Evolutionary conservation across 1,140 invertebrate species (phyloP), one percentile per base, ranked within the genome.

Genomic region (Papilio machaon): DNA sequence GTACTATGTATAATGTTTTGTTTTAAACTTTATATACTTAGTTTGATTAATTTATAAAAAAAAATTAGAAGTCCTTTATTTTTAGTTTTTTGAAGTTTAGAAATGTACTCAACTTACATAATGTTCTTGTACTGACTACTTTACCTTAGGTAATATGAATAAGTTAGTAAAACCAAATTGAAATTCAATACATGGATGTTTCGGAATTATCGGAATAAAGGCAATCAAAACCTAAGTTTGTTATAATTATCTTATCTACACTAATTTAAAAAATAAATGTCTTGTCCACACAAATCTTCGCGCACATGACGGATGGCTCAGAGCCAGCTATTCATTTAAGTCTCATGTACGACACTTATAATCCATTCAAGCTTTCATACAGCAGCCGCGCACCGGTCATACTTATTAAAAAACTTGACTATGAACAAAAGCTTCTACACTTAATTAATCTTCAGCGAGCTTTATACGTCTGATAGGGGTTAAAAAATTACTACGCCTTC

Each of bases 271-370:
- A 73, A 73, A 75, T 54, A 19, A 10, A 23, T 23, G 58, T 58
- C 47, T 49, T 81, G 79, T 90, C 88, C 85, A 83, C 46, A 80
- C 2, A 82, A 85, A 76, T 75, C 81, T 81, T 43, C 58, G 80
- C 52, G 15, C 35, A 77, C 47, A 91, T 89, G 90, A 93, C 90
- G 88, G 91, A 93, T 93, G 80, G 88, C 82, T 76, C 76, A 54
- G 83, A 52, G 77, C 82, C 43, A 82, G 87, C 86, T 85, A 93
- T 93, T 89, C 90, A 87, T 93, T 93, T 90, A 89, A 85, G 88
- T 90, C 88, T 87, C 86, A 87, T 90, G 87, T 90, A 92, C 88
- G 90, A 88, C 88, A 90, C 86, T 90, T 85, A 89, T 91, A 91
- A 92, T 92, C 87, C 87, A 90, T 91, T 90, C 91, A 89, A 70